Conservation (phyloP, 2,797 vertebrate species). For the Rhinatrema bivittatum region DNA sequence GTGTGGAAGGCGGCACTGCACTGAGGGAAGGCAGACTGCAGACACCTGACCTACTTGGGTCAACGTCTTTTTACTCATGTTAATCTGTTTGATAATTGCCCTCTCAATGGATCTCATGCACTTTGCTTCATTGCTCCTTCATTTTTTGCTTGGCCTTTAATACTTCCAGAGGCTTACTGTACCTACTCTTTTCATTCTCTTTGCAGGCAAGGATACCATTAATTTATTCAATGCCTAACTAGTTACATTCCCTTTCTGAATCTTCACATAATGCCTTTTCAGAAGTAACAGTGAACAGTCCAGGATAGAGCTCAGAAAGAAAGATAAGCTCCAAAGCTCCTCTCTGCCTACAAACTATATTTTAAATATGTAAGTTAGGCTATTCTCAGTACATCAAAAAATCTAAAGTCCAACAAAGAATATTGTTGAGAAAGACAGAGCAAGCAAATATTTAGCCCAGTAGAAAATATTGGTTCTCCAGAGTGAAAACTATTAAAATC, state of each 20-base stretch:
- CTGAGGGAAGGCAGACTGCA: no score
- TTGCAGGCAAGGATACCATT: conserved; percentile 8
- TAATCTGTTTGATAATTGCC: no score
- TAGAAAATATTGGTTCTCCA: no score
- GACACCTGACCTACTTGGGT: no score
- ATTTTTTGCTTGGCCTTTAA: conserved; percentile 10
- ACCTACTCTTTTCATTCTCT: conserved; percentile 12
- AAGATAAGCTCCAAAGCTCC: conserved; percentile 27
- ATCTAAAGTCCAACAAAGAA: conserved; percentile 32
- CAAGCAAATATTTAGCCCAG: no score
- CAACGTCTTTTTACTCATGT: no score
- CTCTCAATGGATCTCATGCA: no score
- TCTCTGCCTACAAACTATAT: conserved; percentile 33
- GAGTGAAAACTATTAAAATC: no score
- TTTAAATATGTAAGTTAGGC: conserved; percentile 37
- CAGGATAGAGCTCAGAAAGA: conserved; percentile 21
- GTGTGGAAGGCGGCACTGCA: no score
- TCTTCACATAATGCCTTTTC: conserved; percentile 20
- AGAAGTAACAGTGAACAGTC: conserved; percentile 41
- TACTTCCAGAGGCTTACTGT: no score
- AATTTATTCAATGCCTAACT: conserved; percentile 5
- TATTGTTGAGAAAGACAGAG: conserved; percentile 37
- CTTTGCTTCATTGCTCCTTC: no score
- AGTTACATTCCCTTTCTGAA: conserved; percentile 6
- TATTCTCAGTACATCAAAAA: conserved; percentile 41